A percentile compares a stretch with the other conserved stretches of the same genome.
phyloP scores from a whole-genome alignment of 2,888 invertebrate species.

The Troides aeacus region DNA sequence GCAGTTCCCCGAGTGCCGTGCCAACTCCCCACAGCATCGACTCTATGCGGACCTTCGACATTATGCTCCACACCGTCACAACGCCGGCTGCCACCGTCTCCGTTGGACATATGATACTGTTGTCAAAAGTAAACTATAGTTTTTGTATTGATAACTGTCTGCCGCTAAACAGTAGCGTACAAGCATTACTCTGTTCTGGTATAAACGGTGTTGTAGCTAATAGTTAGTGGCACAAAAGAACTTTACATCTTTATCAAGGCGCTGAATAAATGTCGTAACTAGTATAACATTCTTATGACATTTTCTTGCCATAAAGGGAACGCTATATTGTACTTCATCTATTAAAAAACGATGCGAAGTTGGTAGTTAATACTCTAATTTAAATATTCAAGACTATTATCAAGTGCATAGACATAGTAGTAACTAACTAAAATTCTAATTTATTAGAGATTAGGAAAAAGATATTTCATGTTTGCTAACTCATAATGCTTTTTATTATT shows the following conservation, averaged over 20 bases:
- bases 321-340: too few relatives aligned
- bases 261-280: not conserved
- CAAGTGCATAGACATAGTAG: too few relatives aligned
- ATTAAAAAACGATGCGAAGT: too few relatives aligned
- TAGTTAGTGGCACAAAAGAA: not conserved
- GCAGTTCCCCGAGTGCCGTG: conserved; percentile 98
- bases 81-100: conserved; percentile 80
- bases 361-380: too few relatives aligned
- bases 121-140: not conserved
- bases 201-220: too few relatives aligned
- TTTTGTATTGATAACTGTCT: too few relatives aligned
- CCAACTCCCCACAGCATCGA: conserved; percentile 99
- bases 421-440: too few relatives aligned
- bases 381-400: too few relatives aligned
- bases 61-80: conserved; percentile 94
- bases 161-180: not conserved
- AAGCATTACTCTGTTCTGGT: too few relatives aligned
- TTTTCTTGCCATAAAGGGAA: too few relatives aligned
- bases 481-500: too few relatives aligned
- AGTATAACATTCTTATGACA: not conserved
- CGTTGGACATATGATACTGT: conserved; percentile 95
- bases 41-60: conserved; percentile 96
- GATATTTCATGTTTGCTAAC: too few relatives aligned
- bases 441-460: not conserved
- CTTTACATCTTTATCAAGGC: not conserved